These are phyloP conservation scores for Procambarus clarkii DNA, from an alignment of 1,140 invertebrate species.

Conservation along the genomic window DNA sequence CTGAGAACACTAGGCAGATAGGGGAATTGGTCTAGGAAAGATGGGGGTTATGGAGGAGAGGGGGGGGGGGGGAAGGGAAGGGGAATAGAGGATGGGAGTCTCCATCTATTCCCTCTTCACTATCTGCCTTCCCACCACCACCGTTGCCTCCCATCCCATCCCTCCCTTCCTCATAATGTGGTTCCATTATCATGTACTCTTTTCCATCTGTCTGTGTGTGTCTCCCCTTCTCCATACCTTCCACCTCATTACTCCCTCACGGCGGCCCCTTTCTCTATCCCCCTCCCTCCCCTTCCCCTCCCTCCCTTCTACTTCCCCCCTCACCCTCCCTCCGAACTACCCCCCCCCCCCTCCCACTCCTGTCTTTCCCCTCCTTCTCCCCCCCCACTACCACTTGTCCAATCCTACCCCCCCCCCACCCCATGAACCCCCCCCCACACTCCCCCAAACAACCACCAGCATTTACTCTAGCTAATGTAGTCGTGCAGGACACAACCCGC, in stretches of 20 bases:
- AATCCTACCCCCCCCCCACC: not conserved
- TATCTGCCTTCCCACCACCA: too few species aligned
- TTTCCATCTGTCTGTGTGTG: not conserved
- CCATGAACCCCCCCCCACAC: not conserved
- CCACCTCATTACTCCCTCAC: not conserved
- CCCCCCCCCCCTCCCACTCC: too few species aligned
- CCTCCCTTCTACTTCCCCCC: not conserved
- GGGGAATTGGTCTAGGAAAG: not conserved
- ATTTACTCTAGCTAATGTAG: conserved; percentile 33
- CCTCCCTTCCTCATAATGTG: too few species aligned
- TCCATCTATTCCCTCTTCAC: too few species aligned
- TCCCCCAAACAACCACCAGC: not conserved
- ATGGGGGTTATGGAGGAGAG: not conserved
- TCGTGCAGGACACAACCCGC: conserved; percentile 7
- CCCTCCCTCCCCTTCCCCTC: not conserved
- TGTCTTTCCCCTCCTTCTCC: too few species aligned
- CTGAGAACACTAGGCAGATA: not conserved
- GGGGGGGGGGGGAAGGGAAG: not conserved
- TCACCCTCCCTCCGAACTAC: too few species aligned
- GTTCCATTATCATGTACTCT: too few species aligned
- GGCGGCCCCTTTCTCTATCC: not conserved
- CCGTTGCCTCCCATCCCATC: too few species aligned
- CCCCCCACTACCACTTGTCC: too few species aligned
- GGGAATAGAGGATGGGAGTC: not conserved
- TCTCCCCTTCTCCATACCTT: not conserved